Evolutionary conservation across 2,113 vertebrate species (phyloP).

Genomic region (Catagonus wagneri): DNA sequence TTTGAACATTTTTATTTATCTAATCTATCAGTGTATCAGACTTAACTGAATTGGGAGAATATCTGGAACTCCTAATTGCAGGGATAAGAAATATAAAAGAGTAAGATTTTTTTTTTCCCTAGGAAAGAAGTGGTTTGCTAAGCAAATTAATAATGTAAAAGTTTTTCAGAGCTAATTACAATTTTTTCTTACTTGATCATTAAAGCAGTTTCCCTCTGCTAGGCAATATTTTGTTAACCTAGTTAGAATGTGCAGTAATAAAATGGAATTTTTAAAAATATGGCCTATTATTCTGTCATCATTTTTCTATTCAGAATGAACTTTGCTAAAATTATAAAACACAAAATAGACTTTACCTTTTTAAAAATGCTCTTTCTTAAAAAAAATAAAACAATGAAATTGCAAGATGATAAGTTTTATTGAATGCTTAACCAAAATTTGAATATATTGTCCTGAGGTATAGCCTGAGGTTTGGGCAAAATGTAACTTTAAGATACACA

Average conservation of each 20-base stretch:
- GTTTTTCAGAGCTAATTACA: slow-evolving; percentile 72
- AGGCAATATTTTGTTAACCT: slow-evolving; percentile 72
- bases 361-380: background rate
- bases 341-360: slow-evolving; percentile 34
- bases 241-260: slow-evolving; percentile 43
- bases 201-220: slow-evolving; percentile 68
- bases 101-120: background rate
- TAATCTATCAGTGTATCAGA: background rate
- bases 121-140: slow-evolving; percentile 57
- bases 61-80: slow-evolving; percentile 28
- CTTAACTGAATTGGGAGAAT: background rate
- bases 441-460: background rate
- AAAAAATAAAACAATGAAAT: slow-evolving; percentile 39
- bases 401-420: background rate
- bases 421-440: background rate
- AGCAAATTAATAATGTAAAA: slow-evolving; percentile 77
- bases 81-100: background rate
- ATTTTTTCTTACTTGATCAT: slow-evolving; percentile 69
- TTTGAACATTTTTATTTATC: background rate
- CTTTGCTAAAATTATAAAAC: slow-evolving; percentile 45
- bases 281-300: slow-evolving; percentile 45
- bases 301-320: slow-evolving; percentile 43
- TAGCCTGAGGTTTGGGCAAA: background rate
- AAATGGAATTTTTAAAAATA: slow-evolving; percentile 58
- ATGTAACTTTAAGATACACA: background rate